phyloP scores from a whole-genome alignment of 2,888 invertebrate species.

The Parascotia fuliginaria region DNA sequence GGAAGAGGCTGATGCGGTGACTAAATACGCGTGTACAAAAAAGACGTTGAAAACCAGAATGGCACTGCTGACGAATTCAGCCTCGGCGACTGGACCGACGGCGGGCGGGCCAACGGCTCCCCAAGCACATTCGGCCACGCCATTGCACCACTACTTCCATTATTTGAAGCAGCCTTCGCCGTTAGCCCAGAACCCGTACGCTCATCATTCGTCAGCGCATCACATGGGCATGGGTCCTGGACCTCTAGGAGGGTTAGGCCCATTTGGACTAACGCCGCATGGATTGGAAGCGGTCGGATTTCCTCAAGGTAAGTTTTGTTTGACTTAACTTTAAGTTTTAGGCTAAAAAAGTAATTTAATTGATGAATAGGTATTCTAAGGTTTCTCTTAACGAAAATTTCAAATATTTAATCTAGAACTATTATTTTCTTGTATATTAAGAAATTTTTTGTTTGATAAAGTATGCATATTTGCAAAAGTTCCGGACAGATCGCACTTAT shows the following conservation, averaged over 20 bases:
- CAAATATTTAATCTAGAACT: no score
- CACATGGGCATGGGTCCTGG: conserved; percentile 86
- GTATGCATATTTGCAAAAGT: no score
- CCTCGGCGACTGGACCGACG: conserved; percentile 69
- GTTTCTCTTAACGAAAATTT: no score
- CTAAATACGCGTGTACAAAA: conserved; percentile 53
- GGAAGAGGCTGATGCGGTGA: conserved; percentile 73
- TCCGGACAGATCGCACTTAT: no score
- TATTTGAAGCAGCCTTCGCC: conserved; percentile 86
- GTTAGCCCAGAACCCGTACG: conserved; percentile 79
- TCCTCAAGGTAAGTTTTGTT: conserved; percentile 74
- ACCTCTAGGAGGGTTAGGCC: conserved; percentile 79
- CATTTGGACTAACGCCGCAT: conserved; percentile 78
- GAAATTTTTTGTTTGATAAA: no score
- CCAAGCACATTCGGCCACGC: conserved; percentile 83
- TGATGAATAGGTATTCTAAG: no score
- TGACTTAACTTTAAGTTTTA: background rate
- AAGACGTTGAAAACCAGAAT: conserved; percentile 51
- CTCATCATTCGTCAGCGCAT: conserved; percentile 77
- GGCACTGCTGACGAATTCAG: conserved; percentile 80
- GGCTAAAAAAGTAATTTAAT: no score
- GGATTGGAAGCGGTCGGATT: conserved; percentile 82
- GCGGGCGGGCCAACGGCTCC: conserved; percentile 70
- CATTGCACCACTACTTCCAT: conserved; percentile 84
- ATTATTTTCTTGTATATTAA: no score